A percentile compares a stretch with the other conserved stretches of the same genome.
These are phyloP conservation scores for Salvelinus fontinalis DNA, from an alignment of 2,113 vertebrate species.

Conservation along the genomic window DNA sequence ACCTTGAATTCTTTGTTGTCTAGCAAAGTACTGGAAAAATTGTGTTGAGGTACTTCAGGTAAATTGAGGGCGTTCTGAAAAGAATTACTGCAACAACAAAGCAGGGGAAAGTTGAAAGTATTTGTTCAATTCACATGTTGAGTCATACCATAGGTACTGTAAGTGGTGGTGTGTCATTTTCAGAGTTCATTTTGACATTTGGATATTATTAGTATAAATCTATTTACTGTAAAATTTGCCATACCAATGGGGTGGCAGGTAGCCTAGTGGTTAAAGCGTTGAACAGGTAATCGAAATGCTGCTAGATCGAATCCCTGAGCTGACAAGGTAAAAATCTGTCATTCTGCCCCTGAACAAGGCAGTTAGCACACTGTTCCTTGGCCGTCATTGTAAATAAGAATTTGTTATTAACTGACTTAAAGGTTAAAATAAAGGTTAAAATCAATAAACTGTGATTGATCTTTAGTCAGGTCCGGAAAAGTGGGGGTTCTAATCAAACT, in stretches of 20 bases:
- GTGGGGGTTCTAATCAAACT: neutral
- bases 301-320: no score
- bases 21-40: slow-evolving; percentile 72
- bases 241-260: no score
- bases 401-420: no score
- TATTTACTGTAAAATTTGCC: slow-evolving; percentile 76
- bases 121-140: slow-evolving; percentile 72
- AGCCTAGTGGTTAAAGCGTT: no score
- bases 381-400: no score
- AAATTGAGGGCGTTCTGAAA: slow-evolving; percentile 81
- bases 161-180: slow-evolving; percentile 62
- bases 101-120: slow-evolving; percentile 64
- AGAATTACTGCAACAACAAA: slow-evolving; percentile 80
- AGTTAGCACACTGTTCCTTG: no score
- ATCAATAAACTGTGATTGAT: slow-evolving; percentile 28
- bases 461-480: slow-evolving; percentile 1
- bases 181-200: slow-evolving; percentile 71
- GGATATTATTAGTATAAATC: slow-evolving; percentile 83
- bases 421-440: neutral
- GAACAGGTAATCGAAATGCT: no score
- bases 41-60: slow-evolving; percentile 77
- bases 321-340: no score
- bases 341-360: no score
- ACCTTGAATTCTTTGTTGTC: slow-evolving; percentile 71
- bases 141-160: slow-evolving; percentile 76